A percentile compares a stretch with the other conserved stretches of the same genome.
These are phyloP conservation scores for Rhysida immarginata DNA, from an alignment of 1,140 invertebrate genomes.

Conservation along the genomic window DNA sequence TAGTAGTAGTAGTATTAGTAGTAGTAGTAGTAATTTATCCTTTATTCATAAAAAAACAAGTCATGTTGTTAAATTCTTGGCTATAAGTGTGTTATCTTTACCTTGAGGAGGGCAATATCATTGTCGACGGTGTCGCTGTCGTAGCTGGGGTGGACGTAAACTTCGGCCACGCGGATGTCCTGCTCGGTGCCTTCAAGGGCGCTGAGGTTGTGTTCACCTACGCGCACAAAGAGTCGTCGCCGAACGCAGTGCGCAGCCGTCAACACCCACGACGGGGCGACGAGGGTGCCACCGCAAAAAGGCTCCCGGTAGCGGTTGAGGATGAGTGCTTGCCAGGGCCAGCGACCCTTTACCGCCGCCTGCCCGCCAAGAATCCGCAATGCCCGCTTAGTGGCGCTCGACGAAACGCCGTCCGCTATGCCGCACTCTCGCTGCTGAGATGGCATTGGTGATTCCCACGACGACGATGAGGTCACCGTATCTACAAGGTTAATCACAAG, in stretches of 20 bases:
- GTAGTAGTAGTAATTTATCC: too few species aligned
- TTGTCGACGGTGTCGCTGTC: constrained; percentile 77
- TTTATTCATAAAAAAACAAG: too few species aligned
- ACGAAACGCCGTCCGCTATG: too few species aligned
- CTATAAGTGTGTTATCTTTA: constrained; percentile 20
- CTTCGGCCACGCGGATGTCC: constrained; percentile 52
- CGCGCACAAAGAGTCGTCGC: constrained; percentile 54
- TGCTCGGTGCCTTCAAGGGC: constrained; percentile 48
- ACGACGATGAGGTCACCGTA: too few species aligned
- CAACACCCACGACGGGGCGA: constrained; percentile 69
- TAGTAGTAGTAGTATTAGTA: too few species aligned
- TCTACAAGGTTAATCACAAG: too few species aligned
- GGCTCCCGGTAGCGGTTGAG: constrained; percentile 67
- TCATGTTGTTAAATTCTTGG: too few species aligned
- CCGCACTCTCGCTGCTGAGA: too few species aligned
- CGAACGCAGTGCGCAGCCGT: constrained; percentile 82
- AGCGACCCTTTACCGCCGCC: constrained; percentile 55
- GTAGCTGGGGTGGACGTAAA: constrained; percentile 65
- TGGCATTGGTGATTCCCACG: too few species aligned
- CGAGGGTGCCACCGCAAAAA: constrained; percentile 80
- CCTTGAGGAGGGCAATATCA: constrained; percentile 64
- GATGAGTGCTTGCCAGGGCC: constrained; percentile 68
- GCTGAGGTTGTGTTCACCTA: constrained; percentile 67
- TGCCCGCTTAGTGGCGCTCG: constrained; percentile 9
- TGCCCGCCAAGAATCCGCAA: constrained; percentile 71